Percentiles rank a stretch among this genome's conserved stretches.
These are phyloP conservation scores for Sinocyclocheilus maitianheensis DNA, from an alignment of 2,113 vertebrate genomes.

Conservation along the genomic window DNA sequence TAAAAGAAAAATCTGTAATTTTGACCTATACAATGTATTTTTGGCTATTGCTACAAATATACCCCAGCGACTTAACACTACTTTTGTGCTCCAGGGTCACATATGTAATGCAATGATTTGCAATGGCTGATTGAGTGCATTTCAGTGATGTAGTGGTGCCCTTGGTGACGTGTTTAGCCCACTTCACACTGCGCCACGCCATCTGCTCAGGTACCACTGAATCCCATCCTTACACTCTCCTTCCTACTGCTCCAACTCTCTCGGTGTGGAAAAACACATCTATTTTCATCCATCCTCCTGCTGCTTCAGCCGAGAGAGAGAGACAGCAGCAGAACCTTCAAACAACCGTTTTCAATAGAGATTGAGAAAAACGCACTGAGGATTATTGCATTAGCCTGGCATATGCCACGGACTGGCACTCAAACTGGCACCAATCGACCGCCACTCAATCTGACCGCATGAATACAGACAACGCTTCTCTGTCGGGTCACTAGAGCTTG, in stretches of 20 bases:
- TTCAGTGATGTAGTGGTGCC: constrained; percentile 44
- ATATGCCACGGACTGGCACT: constrained; percentile 18
- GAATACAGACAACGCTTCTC: background rate
- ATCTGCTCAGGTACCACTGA: constrained; percentile 68
- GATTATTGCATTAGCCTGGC: constrained; percentile 12
- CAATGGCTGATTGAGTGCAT: background rate
- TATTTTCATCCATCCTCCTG: constrained; percentile 53
- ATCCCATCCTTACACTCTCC: background rate
- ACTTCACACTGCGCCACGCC: constrained; percentile 59
- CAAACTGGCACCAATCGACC: background rate
- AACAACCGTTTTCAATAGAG: background rate
- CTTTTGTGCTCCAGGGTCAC: too few relatives aligned
- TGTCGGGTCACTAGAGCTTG: background rate
- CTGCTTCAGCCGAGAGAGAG: constrained; percentile 30
- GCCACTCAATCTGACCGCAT: background rate
- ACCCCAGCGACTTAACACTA: too few relatives aligned
- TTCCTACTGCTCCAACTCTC: constrained; percentile 6
- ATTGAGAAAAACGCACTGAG: background rate
- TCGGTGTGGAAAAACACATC: constrained; percentile 40
- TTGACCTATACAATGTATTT: too few relatives aligned
- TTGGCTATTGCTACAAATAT: too few relatives aligned
- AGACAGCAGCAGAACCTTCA: background rate
- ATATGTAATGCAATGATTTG: background rate
- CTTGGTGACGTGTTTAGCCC: constrained; percentile 60
- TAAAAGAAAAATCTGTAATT: too few relatives aligned